Evolutionary conservation across 2,797 vertebrate species (phyloP), one percentile per base, ranked within the genome.

Genomic region (Neosilurus hyrtlii): DNA sequence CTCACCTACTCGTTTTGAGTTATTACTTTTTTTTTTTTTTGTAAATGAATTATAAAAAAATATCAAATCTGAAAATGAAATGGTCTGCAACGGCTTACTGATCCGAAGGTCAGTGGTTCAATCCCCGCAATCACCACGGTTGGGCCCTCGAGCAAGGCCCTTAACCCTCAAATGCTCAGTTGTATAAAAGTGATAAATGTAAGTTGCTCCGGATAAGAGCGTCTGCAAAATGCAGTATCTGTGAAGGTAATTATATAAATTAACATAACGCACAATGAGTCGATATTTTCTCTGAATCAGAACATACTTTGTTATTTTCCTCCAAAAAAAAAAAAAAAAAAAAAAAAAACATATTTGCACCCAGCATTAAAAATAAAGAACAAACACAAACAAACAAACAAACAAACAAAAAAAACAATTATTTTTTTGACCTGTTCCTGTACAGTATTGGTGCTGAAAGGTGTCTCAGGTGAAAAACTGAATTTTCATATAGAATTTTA

Each of bases 21-120:
- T 26, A 30, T 62, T 71, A 30, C 16, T 18, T 63, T 0, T 52
- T n/a, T 22, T 57, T 54, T 4, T 24, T 22, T 71, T 54, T 22
- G 57, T 57, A 52, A 35, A 73, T 74, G 37, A 8, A 37, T 22
- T 7, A 56, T 65, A 22, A 74, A 63, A 26, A 14, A 70, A 43
- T 9, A 75, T 37, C 57, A 75, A 57, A 75, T 75, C 72, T 22
- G 20, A 49, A 49, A 79, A 79, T 54, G 65, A 65, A 24, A 63
- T 78, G 63, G 4, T 63, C n/a, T 65, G 30, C 30, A 30, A 30
- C 30, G 30, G 30, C 1, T 30, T 30, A 30, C 30, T 30, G 30
- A 30, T 30, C 30, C 30, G 30, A 30, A 30, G 30, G 30, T 30
- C 30, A 30, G 30, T 30, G 30, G 30, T 30, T 30, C 30, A 30